A percentile compares a stretch with the other conserved stretches of the same genome.
These are phyloP conservation scores for Gorsachius magnificus DNA, from an alignment of 2,797 vertebrate species.

Conservation along the genomic window DNA sequence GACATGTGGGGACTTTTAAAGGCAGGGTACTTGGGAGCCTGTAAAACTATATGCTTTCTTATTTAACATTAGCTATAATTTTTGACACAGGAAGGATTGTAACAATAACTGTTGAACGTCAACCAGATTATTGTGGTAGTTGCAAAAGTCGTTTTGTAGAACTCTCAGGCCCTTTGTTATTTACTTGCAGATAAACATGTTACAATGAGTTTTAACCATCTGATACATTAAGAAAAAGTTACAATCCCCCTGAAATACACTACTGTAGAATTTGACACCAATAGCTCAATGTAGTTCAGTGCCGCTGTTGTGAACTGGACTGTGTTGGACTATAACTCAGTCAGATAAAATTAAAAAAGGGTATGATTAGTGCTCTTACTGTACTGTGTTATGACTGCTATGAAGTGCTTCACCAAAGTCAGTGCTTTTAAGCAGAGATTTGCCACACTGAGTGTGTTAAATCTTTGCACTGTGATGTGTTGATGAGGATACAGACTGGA, in stretches of 20 bases:
- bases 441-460: background rate
- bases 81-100: constrained; percentile 64
- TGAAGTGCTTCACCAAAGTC: constrained; percentile 16
- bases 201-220: constrained; percentile 49
- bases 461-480: constrained; percentile 4
- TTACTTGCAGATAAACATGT: constrained; percentile 40
- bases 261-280: background rate
- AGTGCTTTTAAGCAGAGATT: constrained; percentile 9
- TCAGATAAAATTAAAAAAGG: constrained; percentile 38
- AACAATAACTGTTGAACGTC: constrained; percentile 48
- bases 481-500: constrained; percentile 19
- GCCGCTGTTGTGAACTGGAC: background rate
- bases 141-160: constrained; percentile 36
- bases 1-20: constrained; percentile 69
- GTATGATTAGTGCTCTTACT: constrained; percentile 24
- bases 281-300: background rate
- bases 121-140: constrained; percentile 44
- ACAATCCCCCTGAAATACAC: background rate
- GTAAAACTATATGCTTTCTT: constrained; percentile 66
- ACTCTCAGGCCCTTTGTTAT: constrained; percentile 19
- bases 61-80: constrained; percentile 69
- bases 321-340: background rate
- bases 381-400: background rate
- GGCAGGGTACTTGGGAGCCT: constrained; percentile 56
- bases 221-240: constrained; percentile 26